Evolutionary conservation across 2,113 vertebrate genomes (phyloP).

Genomic region (Epinephelus fuscoguttatus): DNA sequence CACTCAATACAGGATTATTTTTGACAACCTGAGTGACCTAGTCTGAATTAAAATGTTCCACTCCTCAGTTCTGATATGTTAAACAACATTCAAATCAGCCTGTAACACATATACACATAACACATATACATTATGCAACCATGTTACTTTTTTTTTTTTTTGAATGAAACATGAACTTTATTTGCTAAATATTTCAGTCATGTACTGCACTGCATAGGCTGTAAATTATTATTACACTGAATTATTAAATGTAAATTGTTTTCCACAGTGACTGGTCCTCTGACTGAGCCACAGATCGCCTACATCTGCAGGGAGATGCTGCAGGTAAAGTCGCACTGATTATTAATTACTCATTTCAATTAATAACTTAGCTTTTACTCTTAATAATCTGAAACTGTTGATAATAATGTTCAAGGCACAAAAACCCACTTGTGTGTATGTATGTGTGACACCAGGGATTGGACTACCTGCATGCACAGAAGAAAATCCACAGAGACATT

Average conservation of each 20-base stretch:
- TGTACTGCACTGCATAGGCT: neutral
- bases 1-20: too few species aligned
- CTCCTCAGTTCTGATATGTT: neutral
- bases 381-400: neutral
- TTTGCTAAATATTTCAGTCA: neutral
- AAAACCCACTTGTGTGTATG: neutral
- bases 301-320: constrained; percentile 92
- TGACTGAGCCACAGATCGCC: constrained; percentile 91
- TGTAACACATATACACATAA: neutral
- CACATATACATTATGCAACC: neutral
- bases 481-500: constrained; percentile 95
- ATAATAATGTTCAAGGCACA: neutral
- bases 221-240: neutral
- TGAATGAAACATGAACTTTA: neutral
- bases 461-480: constrained; percentile 91
- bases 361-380: neutral
- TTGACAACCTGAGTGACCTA: neutral
- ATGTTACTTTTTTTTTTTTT: too few species aligned
- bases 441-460: constrained; percentile 85
- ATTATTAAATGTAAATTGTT: neutral
- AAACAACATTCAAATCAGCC: neutral
- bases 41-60: neutral
- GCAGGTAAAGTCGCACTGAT: constrained; percentile 82
- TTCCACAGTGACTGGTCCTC: constrained; percentile 87
- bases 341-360: too few species aligned